Percentiles rank a stretch among this genome's conserved stretches.
Evolutionary conservation across 2,113 vertebrate genomes (phyloP).

Genomic region (Thamnophis sirtalis): DNA sequence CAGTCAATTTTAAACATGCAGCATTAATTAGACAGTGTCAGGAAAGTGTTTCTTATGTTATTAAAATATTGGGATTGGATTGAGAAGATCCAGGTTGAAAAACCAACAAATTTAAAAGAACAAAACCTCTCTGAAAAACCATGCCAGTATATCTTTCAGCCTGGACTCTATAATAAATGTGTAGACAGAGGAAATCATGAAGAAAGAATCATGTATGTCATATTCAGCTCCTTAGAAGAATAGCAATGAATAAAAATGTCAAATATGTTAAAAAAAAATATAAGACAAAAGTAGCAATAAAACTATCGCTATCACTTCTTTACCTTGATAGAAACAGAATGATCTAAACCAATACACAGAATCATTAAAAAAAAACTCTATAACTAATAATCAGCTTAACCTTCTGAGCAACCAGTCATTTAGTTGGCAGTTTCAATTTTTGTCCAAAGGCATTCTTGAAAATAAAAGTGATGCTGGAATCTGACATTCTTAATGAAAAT

Average conservation of each 20-base stretch:
- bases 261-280: neutral
- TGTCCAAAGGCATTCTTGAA: neutral
- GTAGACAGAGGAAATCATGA: neutral
- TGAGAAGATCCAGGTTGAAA: neutral
- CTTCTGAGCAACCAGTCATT: neutral
- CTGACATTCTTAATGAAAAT: neutral
- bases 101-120: neutral
- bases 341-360: neutral
- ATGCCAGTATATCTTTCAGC: neutral
- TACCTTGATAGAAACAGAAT: neutral
- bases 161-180: neutral
- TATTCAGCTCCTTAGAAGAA: neutral
- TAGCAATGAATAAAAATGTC: neutral
- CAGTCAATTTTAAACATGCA: neutral
- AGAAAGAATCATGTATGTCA: neutral
- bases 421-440: neutral
- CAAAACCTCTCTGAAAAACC: neutral
- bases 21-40: neutral
- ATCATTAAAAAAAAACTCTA: no score
- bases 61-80: neutral
- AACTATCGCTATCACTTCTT: neutral
- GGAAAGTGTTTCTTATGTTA: neutral
- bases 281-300: neutral
- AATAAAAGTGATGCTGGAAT: neutral
- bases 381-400: no score